Percentiles rank a stretch among this genome's conserved stretches.
phyloP scores from a whole-genome alignment of 1,140 invertebrate species.

The Whitmania pigra region DNA sequence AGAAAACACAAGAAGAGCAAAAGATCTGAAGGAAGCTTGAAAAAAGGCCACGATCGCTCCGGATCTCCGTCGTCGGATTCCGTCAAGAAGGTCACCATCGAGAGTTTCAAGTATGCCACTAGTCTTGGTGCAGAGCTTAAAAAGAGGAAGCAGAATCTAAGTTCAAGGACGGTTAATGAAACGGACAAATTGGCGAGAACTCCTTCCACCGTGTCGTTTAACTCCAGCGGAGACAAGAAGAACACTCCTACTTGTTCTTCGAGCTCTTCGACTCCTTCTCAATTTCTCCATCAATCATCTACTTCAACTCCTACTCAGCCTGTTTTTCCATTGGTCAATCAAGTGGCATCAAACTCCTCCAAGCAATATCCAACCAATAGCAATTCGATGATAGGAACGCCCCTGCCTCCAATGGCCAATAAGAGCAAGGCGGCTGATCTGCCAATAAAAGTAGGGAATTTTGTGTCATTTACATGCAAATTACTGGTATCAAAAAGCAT shows the following conservation, averaged over 20 bases:
- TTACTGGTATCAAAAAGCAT: no score
- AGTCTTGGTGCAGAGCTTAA: slow-evolving; percentile 40
- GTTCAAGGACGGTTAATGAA: not conserved
- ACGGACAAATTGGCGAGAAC: not conserved
- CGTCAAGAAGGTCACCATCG: not conserved
- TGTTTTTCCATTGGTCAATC: not conserved
- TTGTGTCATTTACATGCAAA: no score
- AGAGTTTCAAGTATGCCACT: slow-evolving; percentile 30
- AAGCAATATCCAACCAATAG: no score
- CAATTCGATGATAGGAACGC: no score
- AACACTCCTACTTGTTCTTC: not conserved
- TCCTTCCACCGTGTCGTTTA: not conserved
- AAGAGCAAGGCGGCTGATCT: not conserved
- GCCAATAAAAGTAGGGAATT: no score
- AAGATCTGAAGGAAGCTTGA: not conserved
- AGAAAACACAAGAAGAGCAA: not conserved
- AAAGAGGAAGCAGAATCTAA: slow-evolving; percentile 39
- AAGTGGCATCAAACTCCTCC: not conserved
- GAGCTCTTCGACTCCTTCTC: not conserved
- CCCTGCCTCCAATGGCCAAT: not conserved
- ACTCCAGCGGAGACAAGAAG: not conserved
- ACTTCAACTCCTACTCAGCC: not conserved
- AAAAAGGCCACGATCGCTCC: not conserved
- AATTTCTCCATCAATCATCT: not conserved
- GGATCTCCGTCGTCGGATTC: not conserved